Evolutionary conservation across 2,797 vertebrate genomes (phyloP).

Genomic region (Cossypha dichroa): DNA sequence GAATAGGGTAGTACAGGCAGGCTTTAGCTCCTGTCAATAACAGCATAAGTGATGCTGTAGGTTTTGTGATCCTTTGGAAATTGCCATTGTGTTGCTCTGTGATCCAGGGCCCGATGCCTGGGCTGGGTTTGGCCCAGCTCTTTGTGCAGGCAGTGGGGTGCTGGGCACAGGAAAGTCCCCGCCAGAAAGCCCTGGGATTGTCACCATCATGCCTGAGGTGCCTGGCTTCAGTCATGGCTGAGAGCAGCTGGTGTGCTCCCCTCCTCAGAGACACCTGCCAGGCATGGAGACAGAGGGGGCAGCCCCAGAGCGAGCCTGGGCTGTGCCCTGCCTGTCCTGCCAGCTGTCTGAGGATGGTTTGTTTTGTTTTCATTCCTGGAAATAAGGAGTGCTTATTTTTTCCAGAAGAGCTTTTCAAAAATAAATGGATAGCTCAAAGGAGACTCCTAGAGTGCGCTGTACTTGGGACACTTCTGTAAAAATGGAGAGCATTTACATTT

Average conservation of each 20-base stretch:
- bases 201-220: background rate
- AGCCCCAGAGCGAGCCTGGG: background rate
- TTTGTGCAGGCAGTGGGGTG: background rate
- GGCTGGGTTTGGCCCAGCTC: background rate
- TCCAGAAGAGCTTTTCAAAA: background rate
- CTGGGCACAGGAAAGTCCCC: background rate
- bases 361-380: background rate
- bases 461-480: background rate
- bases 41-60: background rate
- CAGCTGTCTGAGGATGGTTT: background rate
- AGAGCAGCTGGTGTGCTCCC: background rate
- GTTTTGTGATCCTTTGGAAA: background rate
- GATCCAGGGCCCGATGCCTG: background rate
- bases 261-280: background rate
- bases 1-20: background rate
- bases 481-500: background rate
- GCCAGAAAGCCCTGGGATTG: background rate
- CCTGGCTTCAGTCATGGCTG: background rate
- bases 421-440: background rate
- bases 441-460: background rate
- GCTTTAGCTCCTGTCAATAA: background rate
- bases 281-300: background rate
- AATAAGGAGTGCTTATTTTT: background rate
- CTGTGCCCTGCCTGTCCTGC: background rate
- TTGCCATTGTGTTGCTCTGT: rapidly evolving